Percentiles rank a stretch among this genome's conserved stretches.
phyloP scores from a whole-genome alignment of 2,888 invertebrate species.

The Glyphotaelius pellucidus region DNA sequence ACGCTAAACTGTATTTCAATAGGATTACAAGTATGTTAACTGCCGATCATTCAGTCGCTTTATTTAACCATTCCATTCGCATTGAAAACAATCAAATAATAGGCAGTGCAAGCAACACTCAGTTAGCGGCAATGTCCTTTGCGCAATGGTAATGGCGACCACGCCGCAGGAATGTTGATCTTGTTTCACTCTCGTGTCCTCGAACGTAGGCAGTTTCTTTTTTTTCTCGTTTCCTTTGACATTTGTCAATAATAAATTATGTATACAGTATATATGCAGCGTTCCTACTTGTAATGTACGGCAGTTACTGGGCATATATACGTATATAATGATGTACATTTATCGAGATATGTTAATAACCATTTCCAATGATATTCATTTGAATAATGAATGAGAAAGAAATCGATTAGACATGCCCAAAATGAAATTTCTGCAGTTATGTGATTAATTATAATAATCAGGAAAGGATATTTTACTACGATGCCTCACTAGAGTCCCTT shows the following conservation, averaged over 20 bases:
- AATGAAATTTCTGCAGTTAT: not conserved
- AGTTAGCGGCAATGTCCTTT: constrained; percentile 39
- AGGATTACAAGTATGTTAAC: not conserved
- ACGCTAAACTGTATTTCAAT: not conserved
- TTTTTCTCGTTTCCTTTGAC: constrained; percentile 36
- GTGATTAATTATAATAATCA: not conserved
- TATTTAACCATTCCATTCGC: constrained; percentile 23
- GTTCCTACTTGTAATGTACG: not conserved
- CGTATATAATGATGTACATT: not conserved
- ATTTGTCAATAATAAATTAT: constrained; percentile 27
- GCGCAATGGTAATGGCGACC: constrained; percentile 5
- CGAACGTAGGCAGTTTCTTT: constrained; percentile 22
- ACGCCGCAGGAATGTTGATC: constrained; percentile 47
- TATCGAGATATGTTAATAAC: not conserved
- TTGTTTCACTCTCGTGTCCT: constrained; percentile 47
- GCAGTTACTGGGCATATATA: not conserved
- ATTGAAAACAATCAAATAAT: constrained; percentile 29
- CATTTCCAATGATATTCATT: not conserved
- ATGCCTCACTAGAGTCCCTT: not conserved
- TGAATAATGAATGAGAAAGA: not conserved
- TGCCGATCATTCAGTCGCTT: not conserved
- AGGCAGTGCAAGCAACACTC: constrained; percentile 12
- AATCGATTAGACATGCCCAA: not conserved
- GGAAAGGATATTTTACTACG: no score
- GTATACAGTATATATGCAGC: constrained; percentile 3